A percentile compares a stretch with the other conserved stretches of the same genome.
Evolutionary conservation across 2,888 invertebrate species (phyloP).

Genomic region (Orchesella flavescens): DNA sequence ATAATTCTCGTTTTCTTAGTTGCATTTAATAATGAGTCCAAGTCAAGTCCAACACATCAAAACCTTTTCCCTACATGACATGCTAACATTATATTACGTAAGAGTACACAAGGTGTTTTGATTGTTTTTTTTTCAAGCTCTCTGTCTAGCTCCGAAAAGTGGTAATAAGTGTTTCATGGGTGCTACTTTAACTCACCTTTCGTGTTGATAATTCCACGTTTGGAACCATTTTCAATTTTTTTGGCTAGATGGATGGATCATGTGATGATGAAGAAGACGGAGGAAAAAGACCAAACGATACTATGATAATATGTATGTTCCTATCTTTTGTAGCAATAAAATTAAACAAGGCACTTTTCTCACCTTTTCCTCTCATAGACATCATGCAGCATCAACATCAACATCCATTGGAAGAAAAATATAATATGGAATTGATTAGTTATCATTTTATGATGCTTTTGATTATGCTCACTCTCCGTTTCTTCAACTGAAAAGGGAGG

Average conservation of each 20-base stretch:
- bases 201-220: background rate
- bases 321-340: slow-evolving; percentile 59
- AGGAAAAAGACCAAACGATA: slow-evolving; percentile 29
- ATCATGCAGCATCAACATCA: slow-evolving; percentile 29
- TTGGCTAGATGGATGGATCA: background rate
- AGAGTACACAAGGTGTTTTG: background rate
- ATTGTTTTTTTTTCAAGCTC: background rate
- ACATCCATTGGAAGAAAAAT: slow-evolving; percentile 22
- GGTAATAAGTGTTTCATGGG: background rate
- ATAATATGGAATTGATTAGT: slow-evolving; percentile 45
- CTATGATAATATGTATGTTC: slow-evolving; percentile 39
- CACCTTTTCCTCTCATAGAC: slow-evolving; percentile 49
- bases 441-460: slow-evolving; percentile 45
- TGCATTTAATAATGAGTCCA: slow-evolving; percentile 13
- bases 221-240: no score
- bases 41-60: background rate
- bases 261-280: background rate
- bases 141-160: background rate
- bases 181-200: background rate
- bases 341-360: slow-evolving; percentile 61
- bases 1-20: slow-evolving; percentile 13
- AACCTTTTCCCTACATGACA: background rate
- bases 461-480: slow-evolving; percentile 26
- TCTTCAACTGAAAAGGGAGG: background rate
- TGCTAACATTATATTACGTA: background rate